Percentiles rank a stretch among this genome's conserved stretches.
phyloP scores from a whole-genome alignment of 2,797 vertebrate genomes.

The Rousettus madagascariensis region DNA sequence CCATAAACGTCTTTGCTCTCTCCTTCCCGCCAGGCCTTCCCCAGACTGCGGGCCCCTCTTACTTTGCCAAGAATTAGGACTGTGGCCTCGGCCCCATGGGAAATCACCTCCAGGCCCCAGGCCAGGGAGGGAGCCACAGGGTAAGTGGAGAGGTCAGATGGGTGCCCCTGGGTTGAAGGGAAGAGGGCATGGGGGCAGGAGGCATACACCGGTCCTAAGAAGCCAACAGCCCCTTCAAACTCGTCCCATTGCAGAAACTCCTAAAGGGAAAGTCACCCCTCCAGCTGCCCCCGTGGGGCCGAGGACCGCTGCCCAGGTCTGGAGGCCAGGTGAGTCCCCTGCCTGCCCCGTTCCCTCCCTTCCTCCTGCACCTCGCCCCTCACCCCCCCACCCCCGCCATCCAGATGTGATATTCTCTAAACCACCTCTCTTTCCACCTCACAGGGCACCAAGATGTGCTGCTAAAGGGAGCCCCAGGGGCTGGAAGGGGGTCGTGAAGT shows the following conservation, averaged over 20 bases:
- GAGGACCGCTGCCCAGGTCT: neutral
- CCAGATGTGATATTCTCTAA: neutral
- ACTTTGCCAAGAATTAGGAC: slow-evolving; percentile 44
- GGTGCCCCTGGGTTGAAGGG: neutral
- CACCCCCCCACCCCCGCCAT: too few relatives aligned
- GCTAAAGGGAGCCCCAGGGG: neutral
- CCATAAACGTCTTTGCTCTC: neutral
- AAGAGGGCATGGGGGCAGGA: rapidly evolving
- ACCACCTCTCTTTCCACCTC: neutral
- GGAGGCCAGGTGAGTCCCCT: slow-evolving; percentile 33
- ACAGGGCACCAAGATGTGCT: neutral
- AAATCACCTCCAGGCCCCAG: neutral
- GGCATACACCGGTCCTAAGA: neutral
- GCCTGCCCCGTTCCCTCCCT: neutral
- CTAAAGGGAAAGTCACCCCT: neutral
- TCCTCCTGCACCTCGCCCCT: neutral
- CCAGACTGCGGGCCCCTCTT: slow-evolving; percentile 41
- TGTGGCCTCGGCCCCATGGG: neutral
- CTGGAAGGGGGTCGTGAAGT: neutral
- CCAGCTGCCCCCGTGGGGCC: neutral
- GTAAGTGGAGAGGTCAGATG: slow-evolving; percentile 37
- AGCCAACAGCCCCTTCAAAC: neutral
- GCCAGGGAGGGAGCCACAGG: neutral
- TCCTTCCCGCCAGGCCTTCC: slow-evolving; percentile 46
- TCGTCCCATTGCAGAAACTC: slow-evolving; percentile 9